Evolutionary conservation across 2,113 vertebrate species (phyloP).

Genomic region (Halcyon senegalensis): DNA sequence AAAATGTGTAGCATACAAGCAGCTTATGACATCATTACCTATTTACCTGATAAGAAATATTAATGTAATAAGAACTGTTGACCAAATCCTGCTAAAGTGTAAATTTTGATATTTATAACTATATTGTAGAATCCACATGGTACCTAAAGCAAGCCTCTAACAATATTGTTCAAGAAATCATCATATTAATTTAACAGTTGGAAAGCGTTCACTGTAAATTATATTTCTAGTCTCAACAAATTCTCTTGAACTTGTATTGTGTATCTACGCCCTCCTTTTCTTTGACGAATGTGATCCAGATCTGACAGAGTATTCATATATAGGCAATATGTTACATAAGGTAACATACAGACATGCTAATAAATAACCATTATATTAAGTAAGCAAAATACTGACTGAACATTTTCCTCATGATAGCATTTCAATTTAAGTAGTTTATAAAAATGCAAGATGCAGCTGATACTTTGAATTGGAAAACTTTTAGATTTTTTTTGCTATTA

Average conservation of each 20-base stretch:
- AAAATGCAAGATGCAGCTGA: neutral
- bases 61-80: neutral
- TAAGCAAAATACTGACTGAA: neutral
- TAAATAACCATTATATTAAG: neutral
- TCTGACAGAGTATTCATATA: neutral
- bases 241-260: neutral
- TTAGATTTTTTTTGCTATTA: neutral
- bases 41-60: neutral
- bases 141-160: neutral
- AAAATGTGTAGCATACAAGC: neutral
- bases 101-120: neutral
- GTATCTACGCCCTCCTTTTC: neutral
- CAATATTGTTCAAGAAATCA: neutral
- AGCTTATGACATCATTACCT: neutral
- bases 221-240: neutral
- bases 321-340: neutral
- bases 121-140: neutral
- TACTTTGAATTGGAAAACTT: neutral
- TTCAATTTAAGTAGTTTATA: neutral
- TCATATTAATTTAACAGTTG: neutral
- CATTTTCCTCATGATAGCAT: neutral
- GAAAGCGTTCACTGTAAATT: neutral
- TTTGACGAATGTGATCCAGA: neutral
- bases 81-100: neutral
- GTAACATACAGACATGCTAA: neutral